Evolutionary conservation across 2,888 invertebrate species (phyloP), one percentile per base, ranked within the genome.

Genomic region (Coenonympha arcania): DNA sequence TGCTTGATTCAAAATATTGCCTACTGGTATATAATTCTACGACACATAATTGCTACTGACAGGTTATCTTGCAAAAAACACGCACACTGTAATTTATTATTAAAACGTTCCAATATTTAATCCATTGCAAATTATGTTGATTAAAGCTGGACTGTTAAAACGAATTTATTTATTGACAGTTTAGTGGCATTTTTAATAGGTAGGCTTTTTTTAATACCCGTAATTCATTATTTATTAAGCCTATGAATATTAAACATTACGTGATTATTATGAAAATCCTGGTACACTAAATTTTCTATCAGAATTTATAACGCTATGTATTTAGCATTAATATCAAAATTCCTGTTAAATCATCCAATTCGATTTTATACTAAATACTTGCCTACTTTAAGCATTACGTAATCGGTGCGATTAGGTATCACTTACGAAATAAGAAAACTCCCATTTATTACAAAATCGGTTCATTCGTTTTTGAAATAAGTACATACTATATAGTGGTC

Each of bases 21-120:
- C 45, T 39, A 39, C 42, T 41, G 37, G 18, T 20, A 19, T 46
- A 46, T 42, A 54, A 52, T 51, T 44, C 37, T 41, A 33, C 28
- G 37, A 39, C 36, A 20, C 15, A 40, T 39, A 46, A 49, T 55
- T 46, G 22, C 48, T 44, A 36, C 46, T 39, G 52, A 54, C 48
- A 49, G 24, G 33, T 37, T 8, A n/a, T 9, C 3, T 20, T 22
- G 39, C 37, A 42, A 54, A 46, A 50, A 24, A 39, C 20, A 42
- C 33, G 39, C 39, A 9, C 4, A 8, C 11, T 44, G 26, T 44
- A 34, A 44, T 44, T 34, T 33, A 34, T 34, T 26, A 34, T 44
- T 44, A 34, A 44, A 34, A 33, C 34, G 34, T 44, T 44, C 34
- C 34, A 44, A 44, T 44, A 44, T 34, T 44, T 44, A 24, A 44